Conservation (phyloP, 2,888 invertebrate species). For the Dolichomitus sp. region DNA sequence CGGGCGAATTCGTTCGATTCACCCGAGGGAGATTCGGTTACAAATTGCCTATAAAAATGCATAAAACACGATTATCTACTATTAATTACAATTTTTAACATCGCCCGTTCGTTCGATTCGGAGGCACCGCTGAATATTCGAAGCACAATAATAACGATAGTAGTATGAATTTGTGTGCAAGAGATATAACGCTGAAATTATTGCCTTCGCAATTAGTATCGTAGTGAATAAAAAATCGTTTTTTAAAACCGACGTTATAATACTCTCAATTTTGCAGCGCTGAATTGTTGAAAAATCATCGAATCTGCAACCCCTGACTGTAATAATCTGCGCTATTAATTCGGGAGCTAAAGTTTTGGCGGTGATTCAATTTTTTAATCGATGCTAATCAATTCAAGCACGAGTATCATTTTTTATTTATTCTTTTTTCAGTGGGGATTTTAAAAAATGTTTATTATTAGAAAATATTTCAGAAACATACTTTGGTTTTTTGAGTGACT, state of each 20-base stretch:
- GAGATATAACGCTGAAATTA: conserved; percentile 54
- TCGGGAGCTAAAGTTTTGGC: conserved; percentile 24
- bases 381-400: conserved; percentile 41
- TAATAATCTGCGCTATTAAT: conserved; percentile 50
- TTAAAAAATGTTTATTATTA: too few species aligned
- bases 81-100: conserved; percentile 80
- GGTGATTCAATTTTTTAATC: conserved; percentile 56
- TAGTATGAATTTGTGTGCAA: conserved; percentile 21
- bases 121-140: conserved; percentile 51
- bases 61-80: conserved; percentile 81
- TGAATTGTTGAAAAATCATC: conserved; percentile 59
- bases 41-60: conserved; percentile 84
- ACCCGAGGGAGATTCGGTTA: conserved; percentile 77
- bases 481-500: too few species aligned
- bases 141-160: conserved; percentile 54
- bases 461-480: too few species aligned
- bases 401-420: not conserved
- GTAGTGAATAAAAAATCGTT: conserved; percentile 40
- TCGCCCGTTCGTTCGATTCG: conserved; percentile 43
- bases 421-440: not conserved
- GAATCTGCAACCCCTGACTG: conserved; percentile 15
- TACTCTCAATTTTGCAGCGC: conserved; percentile 5
- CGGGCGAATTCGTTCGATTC: conserved; percentile 59
- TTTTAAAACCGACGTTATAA: conserved; percentile 21
- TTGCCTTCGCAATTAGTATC: conserved; percentile 55